Base-by-base conservation (phyloP, 2,113 vertebrate species). In the Triplophysa rosa region DNA sequence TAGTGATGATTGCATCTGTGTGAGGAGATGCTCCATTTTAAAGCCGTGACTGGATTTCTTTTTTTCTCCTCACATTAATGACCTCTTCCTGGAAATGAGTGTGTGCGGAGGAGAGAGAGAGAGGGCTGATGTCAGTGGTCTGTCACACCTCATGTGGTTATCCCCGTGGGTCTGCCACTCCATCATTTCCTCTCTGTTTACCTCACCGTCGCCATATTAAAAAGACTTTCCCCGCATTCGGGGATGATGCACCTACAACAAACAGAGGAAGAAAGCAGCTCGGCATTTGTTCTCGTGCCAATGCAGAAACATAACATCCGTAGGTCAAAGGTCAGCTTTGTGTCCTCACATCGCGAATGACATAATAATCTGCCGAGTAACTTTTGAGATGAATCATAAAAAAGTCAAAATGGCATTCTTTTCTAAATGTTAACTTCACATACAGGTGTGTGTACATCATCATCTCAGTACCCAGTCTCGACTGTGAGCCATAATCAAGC, bases 51-150 rank as follows among this genome's bases (percentile, higher is more conserved):
- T 88, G 86, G 88, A 87, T 91, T 89, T 88, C 82, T 77, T 83
- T 88, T 87, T 92, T 90, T 89, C 87, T 45, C 26, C 89, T 83
- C 88, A 87, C 89, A 91, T 83, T 90, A 91, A 90, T 91, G 90
- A 90, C 87, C 88, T 84, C 85, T 78, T 91, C 89, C 91, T 90
- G 87, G 87, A 91, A 92, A 91, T 71, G 69, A 66, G 81, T 67
- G 65, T 63, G 69, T 77, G 79, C 19, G 67, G 29, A 40, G 37
- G 77, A 72, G 72, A 49, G 47, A 67, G 54, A 47, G 76, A 78
- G 81, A 81, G 79, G 76, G 83, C 83, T 84, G 76, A 84, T 84
- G 80, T 84, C 83, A 84, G 80, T 84, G 83, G 71, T 84, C 83
- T 82, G 83, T 82, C 83, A 82, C 83, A 49, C 64, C 81, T 79